Evolutionary conservation across 2,797 vertebrate species (phyloP).

Genomic region (Mormyrus hasselquistii): DNA sequence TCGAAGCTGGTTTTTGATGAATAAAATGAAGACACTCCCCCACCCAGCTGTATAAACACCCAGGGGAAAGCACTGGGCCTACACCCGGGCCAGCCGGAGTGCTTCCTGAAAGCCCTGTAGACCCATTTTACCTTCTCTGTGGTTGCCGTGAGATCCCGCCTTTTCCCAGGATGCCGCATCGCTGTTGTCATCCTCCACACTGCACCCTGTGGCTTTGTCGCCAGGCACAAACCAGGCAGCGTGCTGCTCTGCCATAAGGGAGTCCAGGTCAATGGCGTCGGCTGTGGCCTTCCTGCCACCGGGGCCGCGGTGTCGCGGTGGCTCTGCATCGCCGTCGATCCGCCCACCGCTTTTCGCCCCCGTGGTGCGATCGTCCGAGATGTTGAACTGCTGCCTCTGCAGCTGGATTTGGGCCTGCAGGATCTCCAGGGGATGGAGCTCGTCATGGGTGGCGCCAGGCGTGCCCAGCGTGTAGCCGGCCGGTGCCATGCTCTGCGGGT

Average conservation of each 20-base stretch:
- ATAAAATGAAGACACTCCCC: neutral
- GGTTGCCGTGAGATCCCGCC: slow-evolving; percentile 81
- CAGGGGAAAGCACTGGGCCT: slow-evolving; percentile 34
- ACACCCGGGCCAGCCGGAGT: slow-evolving; percentile 37
- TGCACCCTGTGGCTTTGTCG: slow-evolving; percentile 91
- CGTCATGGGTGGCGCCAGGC: slow-evolving; percentile 80
- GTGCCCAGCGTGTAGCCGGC: slow-evolving; percentile 79
- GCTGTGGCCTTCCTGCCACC: slow-evolving; percentile 84
- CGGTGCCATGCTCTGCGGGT: slow-evolving; percentile 74
- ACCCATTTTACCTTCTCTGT: slow-evolving; percentile 89
- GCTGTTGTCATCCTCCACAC: slow-evolving; percentile 87
- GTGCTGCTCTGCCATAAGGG: slow-evolving; percentile 97
- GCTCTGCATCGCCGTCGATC: slow-evolving; percentile 82
- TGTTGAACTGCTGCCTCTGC: slow-evolving; percentile 98
- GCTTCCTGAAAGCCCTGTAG: slow-evolving; percentile 35
- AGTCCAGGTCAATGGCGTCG: slow-evolving; percentile 98
- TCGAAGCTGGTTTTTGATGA: neutral
- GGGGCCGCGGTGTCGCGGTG: slow-evolving; percentile 80
- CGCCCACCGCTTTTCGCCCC: slow-evolving; percentile 80
- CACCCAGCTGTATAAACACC: slow-evolving; percentile 4
- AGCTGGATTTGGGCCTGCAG: slow-evolving; percentile 99
- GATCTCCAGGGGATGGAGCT: slow-evolving; percentile 96
- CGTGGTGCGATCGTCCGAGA: slow-evolving; percentile 94
- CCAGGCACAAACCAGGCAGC: slow-evolving; percentile 94
- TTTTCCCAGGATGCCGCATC: slow-evolving; percentile 92